Base-by-base conservation (phyloP, 2,888 invertebrate species). In the Napeogenes inachia region DNA sequence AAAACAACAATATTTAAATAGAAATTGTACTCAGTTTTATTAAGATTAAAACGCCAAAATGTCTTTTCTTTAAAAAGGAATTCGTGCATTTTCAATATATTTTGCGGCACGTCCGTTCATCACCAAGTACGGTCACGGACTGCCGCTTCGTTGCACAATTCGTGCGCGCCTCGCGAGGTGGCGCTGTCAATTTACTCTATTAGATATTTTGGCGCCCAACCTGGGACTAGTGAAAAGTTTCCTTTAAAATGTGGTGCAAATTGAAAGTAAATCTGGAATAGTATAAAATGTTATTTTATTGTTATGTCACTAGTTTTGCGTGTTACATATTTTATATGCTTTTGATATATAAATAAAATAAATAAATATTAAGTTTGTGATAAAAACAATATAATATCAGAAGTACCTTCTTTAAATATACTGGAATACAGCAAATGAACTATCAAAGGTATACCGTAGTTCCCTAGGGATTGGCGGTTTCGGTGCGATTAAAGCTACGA, bases 141-240 rank as follows among this genome's bases (percentile, higher is more conserved):
- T 84, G 75, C 68, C 75, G 76, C 75, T 74, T 69, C 75, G 70
- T 70, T 76, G 78, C 75, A 75, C 75, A 78, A 74, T 81, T 82
- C 72, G 59, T 60, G 61, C 67, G 68, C 72, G 71, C 76, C 77
- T 71, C 79, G 77, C 75, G 75, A 85, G 86, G 81, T 81, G 85
- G 82, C 83, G 80, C 81, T 85, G 87, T 83, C 87, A 85, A 84
- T 84, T 85, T 84, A 77, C 75, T 74, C 75, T 54, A 61, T 64
- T 59, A 66, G 70, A 73, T 71, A 69, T 74, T 80, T 84, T 85
- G 83, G 83, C 82, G 81, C 85, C 82, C 84, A 80, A 75, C 78
- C 64, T 70, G 80, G 77, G 70, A 56, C 69, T 54, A 61, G 60
- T 60, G 60, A 58, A 60, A 69, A 69, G 65, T 65, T 66, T 67